Conservation (phyloP, 2,888 invertebrate species). For the Sicus ferrugineus region DNA sequence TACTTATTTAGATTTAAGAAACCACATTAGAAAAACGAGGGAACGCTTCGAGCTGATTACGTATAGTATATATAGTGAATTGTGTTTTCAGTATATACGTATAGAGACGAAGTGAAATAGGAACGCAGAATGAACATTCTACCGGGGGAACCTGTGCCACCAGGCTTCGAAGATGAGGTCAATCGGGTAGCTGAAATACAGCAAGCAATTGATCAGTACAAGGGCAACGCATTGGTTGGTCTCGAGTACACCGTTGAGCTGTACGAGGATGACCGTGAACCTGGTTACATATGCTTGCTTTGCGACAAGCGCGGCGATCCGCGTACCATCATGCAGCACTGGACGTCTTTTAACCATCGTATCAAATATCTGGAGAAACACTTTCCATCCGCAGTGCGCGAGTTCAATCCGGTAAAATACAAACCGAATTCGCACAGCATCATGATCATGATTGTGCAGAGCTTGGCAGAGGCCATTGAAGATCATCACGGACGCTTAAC, state of each 20-base stretch:
- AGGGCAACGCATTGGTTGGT: conserved; percentile 70
- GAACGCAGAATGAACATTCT: conserved; percentile 55
- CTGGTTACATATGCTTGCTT: conserved; percentile 78
- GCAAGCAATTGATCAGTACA: conserved; percentile 65
- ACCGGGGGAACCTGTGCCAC: conserved; percentile 75
- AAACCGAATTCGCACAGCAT: conserved; percentile 68
- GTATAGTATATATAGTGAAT: neutral
- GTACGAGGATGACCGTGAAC: conserved; percentile 73
- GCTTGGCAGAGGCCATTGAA: conserved; percentile 75
- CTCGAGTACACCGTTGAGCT: conserved; percentile 82
- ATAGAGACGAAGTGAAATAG: neutral
- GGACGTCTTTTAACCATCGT: conserved; percentile 80
- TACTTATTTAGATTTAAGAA: neutral
- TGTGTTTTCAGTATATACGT: neutral
- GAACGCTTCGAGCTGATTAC: neutral
- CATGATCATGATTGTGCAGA: conserved; percentile 66
- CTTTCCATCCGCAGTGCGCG: conserved; percentile 68
- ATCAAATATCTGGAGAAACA: conserved; percentile 71
- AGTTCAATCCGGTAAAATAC: conserved; percentile 71
- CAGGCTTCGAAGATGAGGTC: conserved; percentile 74
- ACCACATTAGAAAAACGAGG: neutral
- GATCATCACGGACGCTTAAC: conserved; percentile 75
- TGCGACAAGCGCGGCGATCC: conserved; percentile 83
- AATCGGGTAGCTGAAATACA: conserved; percentile 66
- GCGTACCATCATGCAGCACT: conserved; percentile 79